Evolutionary conservation across 2,888 invertebrate species (phyloP), one percentile per base, ranked within the genome.

Genomic region (Acanthopleura granulata): DNA sequence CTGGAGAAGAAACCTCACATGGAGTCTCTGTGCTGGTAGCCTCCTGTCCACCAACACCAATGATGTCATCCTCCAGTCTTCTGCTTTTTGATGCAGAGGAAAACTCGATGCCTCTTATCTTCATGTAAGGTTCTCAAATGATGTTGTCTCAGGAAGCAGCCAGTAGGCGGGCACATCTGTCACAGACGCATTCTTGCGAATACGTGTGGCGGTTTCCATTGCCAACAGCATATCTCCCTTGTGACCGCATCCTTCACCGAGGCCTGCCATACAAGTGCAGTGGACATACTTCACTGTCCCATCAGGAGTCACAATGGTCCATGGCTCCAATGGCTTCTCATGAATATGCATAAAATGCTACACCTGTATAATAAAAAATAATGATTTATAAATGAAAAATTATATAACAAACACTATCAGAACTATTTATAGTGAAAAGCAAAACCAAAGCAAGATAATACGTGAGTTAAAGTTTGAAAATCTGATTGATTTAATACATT

Each of bases 91-190:
- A 15, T 15, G 51, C 51, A 18, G 51, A 51, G 18, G 14, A 51
- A 18, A 51, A 51, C 18, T 51, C 51, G 18, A 51, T 51, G 51
- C 18, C 51, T 18, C 18, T 51, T 18, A 51, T 18, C 51, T 51
- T 14, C 51, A 15, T 51, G 51, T 51, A 51, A 15, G 51, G 51
- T 51, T 51, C 18, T 51, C 51, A 51, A 51, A 51, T 15, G 14
- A 15, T 14, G 51, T 18, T 51, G 51, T 51, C 18, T 14, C 14
- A 15, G 51, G 51, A 14, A 51, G 14, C 51, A 51, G 51, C 51
- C 51, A 51, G 51, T 51, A 51, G 51, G 51, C 51, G 18, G 51
- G 51, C 18, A 51, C 51, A 51, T 51, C 51, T 51, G 51, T 51
- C 14, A 51, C 51, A 18, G 51, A 51, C 51, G 51, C 51, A 15